Conservation (phyloP, 2,888 invertebrate species). For the Zaprionus lineosus region DNA sequence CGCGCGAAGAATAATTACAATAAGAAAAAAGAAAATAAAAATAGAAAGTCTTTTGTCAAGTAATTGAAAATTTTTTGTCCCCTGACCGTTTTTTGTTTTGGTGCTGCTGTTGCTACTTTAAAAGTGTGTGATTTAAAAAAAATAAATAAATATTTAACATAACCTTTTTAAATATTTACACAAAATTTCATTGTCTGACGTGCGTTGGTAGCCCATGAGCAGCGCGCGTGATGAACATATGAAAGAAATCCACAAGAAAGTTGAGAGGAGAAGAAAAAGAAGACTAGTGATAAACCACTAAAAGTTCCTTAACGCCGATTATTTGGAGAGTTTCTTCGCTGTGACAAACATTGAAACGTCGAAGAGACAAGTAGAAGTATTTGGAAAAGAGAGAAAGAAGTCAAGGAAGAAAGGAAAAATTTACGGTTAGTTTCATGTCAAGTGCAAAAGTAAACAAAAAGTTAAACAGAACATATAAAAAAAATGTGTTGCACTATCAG, state of each 20-base stretch:
- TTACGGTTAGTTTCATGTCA: constrained; percentile 60
- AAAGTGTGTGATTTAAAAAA: constrained; percentile 23
- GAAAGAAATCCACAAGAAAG: constrained; percentile 50
- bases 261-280: constrained; percentile 31
- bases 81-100: constrained; percentile 50
- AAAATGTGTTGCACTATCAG: constrained; percentile 10
- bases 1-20: constrained; percentile 34
- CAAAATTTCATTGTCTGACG: constrained; percentile 68
- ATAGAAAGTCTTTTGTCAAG: constrained; percentile 7
- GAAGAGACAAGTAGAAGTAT: no score
- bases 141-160: constrained; percentile 23
- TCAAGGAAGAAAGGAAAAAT: constrained; percentile 19
- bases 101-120: no score
- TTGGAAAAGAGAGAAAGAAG: constrained; percentile 8
- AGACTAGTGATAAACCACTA: constrained; percentile 53
- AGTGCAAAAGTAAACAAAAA: background rate
- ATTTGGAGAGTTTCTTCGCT: no score
- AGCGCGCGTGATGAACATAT: constrained; percentile 68
- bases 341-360: no score
- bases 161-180: constrained; percentile 33
- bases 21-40: constrained; percentile 18
- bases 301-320: constrained; percentile 66
- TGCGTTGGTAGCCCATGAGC: constrained; percentile 39
- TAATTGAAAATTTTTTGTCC: constrained; percentile 29
- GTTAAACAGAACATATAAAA: constrained; percentile 13